Evolutionary conservation across 2,797 vertebrate species (phyloP), one percentile per base, ranked within the genome.

Genomic region (Pseudopleuronectes americanus): DNA sequence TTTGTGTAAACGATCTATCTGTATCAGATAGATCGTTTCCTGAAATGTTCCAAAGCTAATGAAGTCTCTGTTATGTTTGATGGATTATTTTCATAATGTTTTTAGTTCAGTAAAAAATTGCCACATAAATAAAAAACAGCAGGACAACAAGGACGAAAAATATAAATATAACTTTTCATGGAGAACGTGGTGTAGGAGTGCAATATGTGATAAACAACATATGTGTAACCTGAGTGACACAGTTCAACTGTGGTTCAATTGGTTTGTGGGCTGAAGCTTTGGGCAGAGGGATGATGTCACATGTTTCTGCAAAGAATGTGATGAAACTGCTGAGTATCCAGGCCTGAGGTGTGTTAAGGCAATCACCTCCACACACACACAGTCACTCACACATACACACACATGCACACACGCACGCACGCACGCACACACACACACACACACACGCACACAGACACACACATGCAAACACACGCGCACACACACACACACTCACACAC

Each of bases 211-310:
- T 68, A 33, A 43, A 16, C 0, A 51, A 6, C 24, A 45, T 61
- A 70, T 36, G 22, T 43, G 67, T 62, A 66, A 83, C 9, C 57
- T 9, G 19, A 74, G 47, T 9, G 33, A 6, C n/a, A 3, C 17
- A 0, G 28, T 3, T 74, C 59, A 62, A 56, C 13, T 49, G 24
- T 12, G 64, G 31, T 49, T 57, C 53, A 21, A 77, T 56, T 1
- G 47, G 24, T 69, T 63, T 33, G 53, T 52, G 65, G 45, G 63
- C 36, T 65, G 22, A 52, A 19, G 26, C 22, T 77, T 71, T 47
- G 16, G 47, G 26, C 58, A 58, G 64, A 69, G 56, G 22, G 58
- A 61, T 88, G 87, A 88, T 73, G 84, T 88, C 61, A 85, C 79
- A 73, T 66, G 45, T 62, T 23, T 68, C 33, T 74, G 45, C 1